Evolutionary conservation across 2,113 vertebrate genomes (phyloP).

Genomic region (Aythya baeri): DNA sequence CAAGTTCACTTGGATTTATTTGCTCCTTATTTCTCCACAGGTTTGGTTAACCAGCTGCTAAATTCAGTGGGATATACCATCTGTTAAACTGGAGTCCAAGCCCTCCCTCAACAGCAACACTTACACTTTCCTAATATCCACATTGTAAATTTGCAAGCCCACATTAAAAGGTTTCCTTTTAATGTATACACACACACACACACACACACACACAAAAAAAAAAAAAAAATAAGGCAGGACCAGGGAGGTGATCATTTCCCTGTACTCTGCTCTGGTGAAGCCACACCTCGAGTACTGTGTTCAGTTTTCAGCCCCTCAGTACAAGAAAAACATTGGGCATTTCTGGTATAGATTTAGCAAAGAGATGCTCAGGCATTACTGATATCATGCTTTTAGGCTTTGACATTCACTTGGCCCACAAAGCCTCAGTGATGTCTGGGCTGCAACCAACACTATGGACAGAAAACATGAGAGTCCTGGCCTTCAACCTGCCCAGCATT

Average conservation of each 20-base stretch:
- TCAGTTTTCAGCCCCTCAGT: too few species aligned
- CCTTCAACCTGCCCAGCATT: not conserved
- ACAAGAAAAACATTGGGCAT: too few species aligned
- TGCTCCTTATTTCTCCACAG: not conserved
- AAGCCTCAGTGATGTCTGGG: not conserved
- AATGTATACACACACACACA: too few species aligned
- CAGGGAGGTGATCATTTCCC: too few species aligned
- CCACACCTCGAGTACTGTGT: too few species aligned
- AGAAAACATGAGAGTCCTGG: not conserved
- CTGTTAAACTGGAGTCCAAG: not conserved
- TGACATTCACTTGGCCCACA: not conserved
- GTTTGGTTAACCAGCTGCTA: not conserved
- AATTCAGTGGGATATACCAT: not conserved
- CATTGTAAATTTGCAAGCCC: not conserved
- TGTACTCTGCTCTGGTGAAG: too few species aligned
- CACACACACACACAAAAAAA: too few species aligned
- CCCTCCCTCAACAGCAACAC: not conserved
- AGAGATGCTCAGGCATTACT: not conserved
- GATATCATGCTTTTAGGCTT: not conserved
- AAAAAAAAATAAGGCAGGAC: too few species aligned
- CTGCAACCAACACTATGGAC: not conserved
- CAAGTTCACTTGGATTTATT: not conserved
- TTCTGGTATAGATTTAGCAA: not conserved
- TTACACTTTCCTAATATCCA: not conserved
- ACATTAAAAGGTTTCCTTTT: not conserved